Conservation (phyloP, 2,888 invertebrate species). For the Athrips mouffetella region DNA sequence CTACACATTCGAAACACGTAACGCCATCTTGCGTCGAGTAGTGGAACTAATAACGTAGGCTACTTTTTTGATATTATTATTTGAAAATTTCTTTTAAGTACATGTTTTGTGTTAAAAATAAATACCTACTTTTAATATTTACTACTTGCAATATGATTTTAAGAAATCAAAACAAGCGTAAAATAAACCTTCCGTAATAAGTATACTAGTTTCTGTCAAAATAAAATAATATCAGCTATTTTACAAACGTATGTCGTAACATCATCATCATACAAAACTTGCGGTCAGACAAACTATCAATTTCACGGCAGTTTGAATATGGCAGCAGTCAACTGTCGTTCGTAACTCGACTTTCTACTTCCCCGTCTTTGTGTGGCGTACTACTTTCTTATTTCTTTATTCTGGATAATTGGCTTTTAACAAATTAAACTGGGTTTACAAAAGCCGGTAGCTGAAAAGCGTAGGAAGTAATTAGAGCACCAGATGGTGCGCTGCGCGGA, state of each 20-base stretch:
- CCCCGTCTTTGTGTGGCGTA: constrained; percentile 54
- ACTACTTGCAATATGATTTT: too few relatives aligned
- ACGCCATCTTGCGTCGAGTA: constrained; percentile 59
- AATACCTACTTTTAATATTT: too few relatives aligned
- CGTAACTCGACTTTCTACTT: constrained; percentile 56
- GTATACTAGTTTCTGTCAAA: neutral
- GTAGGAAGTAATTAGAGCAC: constrained; percentile 66
- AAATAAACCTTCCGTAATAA: too few relatives aligned
- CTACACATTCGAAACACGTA: constrained; percentile 10
- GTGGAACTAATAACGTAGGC: too few relatives aligned
- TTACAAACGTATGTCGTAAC: constrained; percentile 23
- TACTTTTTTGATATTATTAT: too few relatives aligned
- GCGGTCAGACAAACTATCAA: constrained; percentile 61
- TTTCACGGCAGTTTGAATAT: constrained; percentile 60
- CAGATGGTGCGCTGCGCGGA: constrained; percentile 60
- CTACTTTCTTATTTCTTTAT: constrained; percentile 69
- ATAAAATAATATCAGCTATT: constrained; percentile 1
- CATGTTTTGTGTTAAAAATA: too few relatives aligned
- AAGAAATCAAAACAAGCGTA: too few relatives aligned
- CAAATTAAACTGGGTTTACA: constrained; percentile 57
- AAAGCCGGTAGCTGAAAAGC: constrained; percentile 58
- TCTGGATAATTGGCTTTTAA: constrained; percentile 57
- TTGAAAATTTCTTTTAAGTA: too few relatives aligned
- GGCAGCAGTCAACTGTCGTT: constrained; percentile 35
- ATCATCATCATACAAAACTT: constrained; percentile 34